Conservation (phyloP, 2,797 vertebrate genomes). For the Ceryle rudis region DNA sequence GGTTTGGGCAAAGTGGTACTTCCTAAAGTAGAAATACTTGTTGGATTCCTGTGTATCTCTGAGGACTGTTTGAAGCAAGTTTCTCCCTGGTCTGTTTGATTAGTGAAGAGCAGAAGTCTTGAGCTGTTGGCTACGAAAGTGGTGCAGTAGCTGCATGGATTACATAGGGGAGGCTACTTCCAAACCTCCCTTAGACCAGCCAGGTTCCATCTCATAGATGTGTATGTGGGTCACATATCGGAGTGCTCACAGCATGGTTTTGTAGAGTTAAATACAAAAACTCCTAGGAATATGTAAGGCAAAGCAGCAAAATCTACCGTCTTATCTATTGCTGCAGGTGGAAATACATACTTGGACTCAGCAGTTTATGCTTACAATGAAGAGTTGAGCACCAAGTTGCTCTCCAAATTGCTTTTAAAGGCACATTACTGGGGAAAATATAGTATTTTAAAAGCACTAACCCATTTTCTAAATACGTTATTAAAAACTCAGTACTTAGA, state of each 20-base stretch:
- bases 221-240: not conserved
- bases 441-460: not conserved
- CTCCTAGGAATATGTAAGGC: conserved; percentile 24
- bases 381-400: conserved; percentile 68
- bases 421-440: conserved; percentile 29
- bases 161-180: not conserved
- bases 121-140: not conserved
- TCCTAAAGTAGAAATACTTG: not conserved
- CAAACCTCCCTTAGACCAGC: not conserved
- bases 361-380: conserved; percentile 49
- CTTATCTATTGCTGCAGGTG: conserved; percentile 67
- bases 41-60: not conserved
- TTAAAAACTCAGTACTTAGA: not conserved
- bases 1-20: not conserved
- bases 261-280: not conserved
- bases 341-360: conserved; percentile 59
- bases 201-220: not conserved
- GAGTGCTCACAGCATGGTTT: conserved; percentile 39
- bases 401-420: conserved; percentile 69
- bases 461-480: not conserved
- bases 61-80: not conserved
- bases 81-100: not conserved
- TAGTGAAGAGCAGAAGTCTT: not conserved
- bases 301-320: conserved; percentile 58
- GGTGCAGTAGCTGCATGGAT: not conserved